phyloP scores from a whole-genome alignment of 2,888 invertebrate genomes.

The Ischnura elegans region DNA sequence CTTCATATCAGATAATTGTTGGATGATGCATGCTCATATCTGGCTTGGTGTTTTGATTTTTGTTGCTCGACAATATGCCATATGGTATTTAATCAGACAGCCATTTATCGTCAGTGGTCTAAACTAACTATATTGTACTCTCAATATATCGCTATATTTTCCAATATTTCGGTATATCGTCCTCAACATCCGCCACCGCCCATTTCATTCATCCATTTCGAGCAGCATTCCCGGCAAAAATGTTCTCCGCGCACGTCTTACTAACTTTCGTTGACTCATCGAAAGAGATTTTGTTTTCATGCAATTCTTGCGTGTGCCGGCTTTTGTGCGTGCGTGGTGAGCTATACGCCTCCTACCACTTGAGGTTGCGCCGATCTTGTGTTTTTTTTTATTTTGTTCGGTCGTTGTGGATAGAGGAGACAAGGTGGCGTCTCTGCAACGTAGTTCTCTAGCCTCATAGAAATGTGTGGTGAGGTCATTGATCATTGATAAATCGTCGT shows the following conservation, averaged over 20 bases:
- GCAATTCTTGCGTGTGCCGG: not conserved
- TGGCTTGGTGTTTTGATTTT: too few species aligned
- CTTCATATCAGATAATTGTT: too few species aligned
- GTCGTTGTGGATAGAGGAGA: not conserved
- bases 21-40: too few species aligned
- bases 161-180: not conserved
- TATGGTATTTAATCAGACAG: too few species aligned
- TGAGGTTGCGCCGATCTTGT: not conserved
- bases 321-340: not conserved
- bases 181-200: not conserved
- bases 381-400: not conserved
- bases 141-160: too few species aligned
- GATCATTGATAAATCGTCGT: too few species aligned
- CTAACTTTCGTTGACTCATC: slow-evolving; percentile 40
- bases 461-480: too few species aligned
- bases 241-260: slow-evolving; percentile 17
- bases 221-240: not conserved
- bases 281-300: not conserved
- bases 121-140: too few species aligned
- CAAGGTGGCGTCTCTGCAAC: not conserved
- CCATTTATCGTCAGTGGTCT: too few species aligned
- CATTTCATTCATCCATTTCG: not conserved
- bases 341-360: not conserved
- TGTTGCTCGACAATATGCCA: too few species aligned
- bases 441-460: too few species aligned